These are phyloP conservation scores for Alectoris magna DNA, from an alignment of 2,797 vertebrate species.

Conservation along the genomic window DNA sequence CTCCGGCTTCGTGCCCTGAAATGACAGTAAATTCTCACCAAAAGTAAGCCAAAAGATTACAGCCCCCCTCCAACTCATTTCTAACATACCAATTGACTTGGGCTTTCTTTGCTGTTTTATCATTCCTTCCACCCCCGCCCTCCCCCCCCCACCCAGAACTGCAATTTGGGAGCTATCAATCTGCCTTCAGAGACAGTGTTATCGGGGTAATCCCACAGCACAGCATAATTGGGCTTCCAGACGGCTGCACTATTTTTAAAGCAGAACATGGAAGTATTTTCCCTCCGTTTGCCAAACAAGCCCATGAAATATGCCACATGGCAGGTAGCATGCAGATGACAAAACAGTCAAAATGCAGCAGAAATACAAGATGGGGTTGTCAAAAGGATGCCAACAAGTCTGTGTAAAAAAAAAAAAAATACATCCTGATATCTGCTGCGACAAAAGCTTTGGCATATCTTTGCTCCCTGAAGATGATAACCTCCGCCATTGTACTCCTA, in stretches of 20 bases:
- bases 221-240: conserved; percentile 52
- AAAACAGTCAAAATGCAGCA: conserved; percentile 57
- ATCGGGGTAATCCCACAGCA: background rate
- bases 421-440: background rate
- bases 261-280: conserved; percentile 36
- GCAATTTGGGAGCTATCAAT: conserved; percentile 2
- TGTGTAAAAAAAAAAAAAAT: background rate
- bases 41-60: background rate
- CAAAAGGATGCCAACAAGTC: conserved; percentile 34
- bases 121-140: background rate
- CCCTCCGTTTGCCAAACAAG: conserved; percentile 43
- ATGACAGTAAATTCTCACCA: background rate
- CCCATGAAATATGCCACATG: conserved; percentile 41
- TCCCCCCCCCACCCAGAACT: background rate
- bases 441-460: background rate
- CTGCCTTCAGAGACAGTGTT: conserved; percentile 12
- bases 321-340: conserved; percentile 63
- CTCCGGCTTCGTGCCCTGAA: background rate
- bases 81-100: background rate
- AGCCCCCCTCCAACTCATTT: background rate
- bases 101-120: conserved; percentile 27
- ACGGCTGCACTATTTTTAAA: conserved; percentile 42
- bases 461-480: background rate
- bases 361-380: conserved; percentile 61
- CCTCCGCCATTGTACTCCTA: background rate